phyloP scores from a whole-genome alignment of 2,113 vertebrate genomes.

The Dendropsophus ebraccatus region DNA sequence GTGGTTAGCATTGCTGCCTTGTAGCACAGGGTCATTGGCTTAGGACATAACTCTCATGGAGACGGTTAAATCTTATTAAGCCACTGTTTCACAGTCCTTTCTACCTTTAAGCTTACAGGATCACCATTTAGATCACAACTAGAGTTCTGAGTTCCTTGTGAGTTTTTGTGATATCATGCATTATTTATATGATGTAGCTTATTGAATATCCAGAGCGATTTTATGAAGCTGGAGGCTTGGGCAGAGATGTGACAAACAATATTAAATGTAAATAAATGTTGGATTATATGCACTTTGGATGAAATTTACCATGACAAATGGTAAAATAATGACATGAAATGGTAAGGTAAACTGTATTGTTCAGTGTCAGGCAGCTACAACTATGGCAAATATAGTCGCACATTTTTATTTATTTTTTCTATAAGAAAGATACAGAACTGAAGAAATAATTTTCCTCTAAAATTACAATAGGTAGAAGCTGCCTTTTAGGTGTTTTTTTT shows the following conservation, averaged over 20 bases:
- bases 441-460: too few relatives aligned
- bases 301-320: too few relatives aligned
- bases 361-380: too few relatives aligned
- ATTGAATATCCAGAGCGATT: background rate
- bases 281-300: too few relatives aligned
- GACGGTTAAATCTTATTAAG: background rate
- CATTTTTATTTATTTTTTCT: too few relatives aligned
- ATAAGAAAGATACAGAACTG: too few relatives aligned
- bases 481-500: too few relatives aligned
- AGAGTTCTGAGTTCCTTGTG: background rate
- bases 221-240: background rate
- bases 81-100: background rate
- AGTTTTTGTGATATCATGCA: background rate
- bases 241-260: too few relatives aligned
- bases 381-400: too few relatives aligned
- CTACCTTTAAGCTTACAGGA: background rate
- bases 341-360: too few relatives aligned
- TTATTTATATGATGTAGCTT: background rate
- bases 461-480: background rate
- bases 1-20: background rate
- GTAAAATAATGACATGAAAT: too few relatives aligned
- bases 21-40: background rate
- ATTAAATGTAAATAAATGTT: too few relatives aligned
- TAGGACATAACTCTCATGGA: background rate
- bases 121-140: background rate